Conservation (phyloP, 1,140 invertebrate genomes). For the Eurytemora carolleeae region DNA sequence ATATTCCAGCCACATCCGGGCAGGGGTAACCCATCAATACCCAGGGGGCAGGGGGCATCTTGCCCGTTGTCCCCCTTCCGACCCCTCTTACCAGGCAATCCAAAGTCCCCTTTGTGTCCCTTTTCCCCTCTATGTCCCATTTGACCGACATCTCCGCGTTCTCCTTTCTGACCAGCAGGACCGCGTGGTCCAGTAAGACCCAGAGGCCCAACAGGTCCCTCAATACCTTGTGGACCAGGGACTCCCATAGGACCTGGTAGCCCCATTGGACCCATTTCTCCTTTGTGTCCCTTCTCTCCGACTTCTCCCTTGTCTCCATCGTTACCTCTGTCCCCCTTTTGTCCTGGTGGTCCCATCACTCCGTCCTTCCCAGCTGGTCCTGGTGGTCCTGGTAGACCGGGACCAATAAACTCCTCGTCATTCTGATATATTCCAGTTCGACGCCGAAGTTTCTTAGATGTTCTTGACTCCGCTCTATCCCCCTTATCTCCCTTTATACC, state of each 20-base stretch:
- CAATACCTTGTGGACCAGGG: conserved; percentile 1
- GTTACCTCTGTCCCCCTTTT: conserved; percentile 14
- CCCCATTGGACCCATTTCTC: conserved; percentile 11
- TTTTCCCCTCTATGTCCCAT: conserved; percentile 10
- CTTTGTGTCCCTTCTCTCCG: conserved; percentile 8
- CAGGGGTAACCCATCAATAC: conserved; percentile 73
- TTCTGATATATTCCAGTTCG: not conserved
- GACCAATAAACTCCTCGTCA: conserved; percentile 2
- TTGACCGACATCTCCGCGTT: conserved; percentile 7
- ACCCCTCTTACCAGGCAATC: conserved; percentile 64
- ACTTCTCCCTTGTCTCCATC: conserved; percentile 10
- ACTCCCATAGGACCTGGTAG: conserved; percentile 12
- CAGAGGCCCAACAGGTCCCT: not conserved
- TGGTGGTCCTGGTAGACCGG: conserved; percentile 15
- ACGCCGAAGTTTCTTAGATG: conserved; percentile 9
- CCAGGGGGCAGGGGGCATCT: conserved; percentile 88
- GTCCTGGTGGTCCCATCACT: conserved; percentile 19
- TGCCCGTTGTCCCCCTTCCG: conserved; percentile 77
- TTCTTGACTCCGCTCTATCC: conserved; percentile 76
- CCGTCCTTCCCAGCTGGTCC: conserved; percentile 19
- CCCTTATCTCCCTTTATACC: conserved; percentile 71
- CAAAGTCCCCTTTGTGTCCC: conserved; percentile 31
- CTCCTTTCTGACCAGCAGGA: conserved; percentile 6
- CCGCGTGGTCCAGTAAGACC: conserved; percentile 2
- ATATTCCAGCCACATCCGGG: conserved; percentile 71